Percentiles rank a stretch among this genome's conserved stretches.
phyloP scores from a whole-genome alignment of 1,140 invertebrate genomes.

The Aplysia californica region DNA sequence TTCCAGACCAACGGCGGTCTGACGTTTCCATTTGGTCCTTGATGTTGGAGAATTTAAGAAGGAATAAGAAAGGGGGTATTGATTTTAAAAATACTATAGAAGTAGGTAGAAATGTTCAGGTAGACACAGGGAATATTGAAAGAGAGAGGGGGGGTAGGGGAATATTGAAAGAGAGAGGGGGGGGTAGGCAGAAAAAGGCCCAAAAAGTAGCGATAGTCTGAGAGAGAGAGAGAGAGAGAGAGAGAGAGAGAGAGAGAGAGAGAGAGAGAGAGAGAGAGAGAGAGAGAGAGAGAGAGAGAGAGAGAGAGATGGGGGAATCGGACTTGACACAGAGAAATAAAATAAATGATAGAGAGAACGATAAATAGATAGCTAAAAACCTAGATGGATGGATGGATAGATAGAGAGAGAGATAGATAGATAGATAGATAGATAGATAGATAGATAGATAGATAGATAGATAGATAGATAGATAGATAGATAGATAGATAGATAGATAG shows the following conservation, averaged over 20 bases:
- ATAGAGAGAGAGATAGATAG: too few relatives aligned
- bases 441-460: too few relatives aligned
- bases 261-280: too few relatives aligned
- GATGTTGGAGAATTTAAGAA: slow-evolving; percentile 62
- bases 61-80: neutral
- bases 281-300: neutral
- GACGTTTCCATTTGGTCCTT: slow-evolving; percentile 99
- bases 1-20: slow-evolving; percentile 96
- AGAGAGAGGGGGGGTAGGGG: neutral
- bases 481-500: too few relatives aligned
- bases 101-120: neutral
- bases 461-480: too few relatives aligned
- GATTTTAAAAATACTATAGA: neutral
- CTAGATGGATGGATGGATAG: too few relatives aligned
- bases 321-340: neutral
- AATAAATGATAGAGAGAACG: neutral
- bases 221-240: slow-evolving; percentile 10
- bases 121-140: neutral
- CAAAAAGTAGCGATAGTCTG: neutral
- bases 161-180: neutral
- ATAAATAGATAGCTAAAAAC: neutral
- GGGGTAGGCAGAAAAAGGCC: neutral
- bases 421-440: too few relatives aligned
- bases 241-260: too few relatives aligned
- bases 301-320: neutral